Conservation (phyloP, 2,797 vertebrate genomes). For the Ctenosaura bakeri region DNA sequence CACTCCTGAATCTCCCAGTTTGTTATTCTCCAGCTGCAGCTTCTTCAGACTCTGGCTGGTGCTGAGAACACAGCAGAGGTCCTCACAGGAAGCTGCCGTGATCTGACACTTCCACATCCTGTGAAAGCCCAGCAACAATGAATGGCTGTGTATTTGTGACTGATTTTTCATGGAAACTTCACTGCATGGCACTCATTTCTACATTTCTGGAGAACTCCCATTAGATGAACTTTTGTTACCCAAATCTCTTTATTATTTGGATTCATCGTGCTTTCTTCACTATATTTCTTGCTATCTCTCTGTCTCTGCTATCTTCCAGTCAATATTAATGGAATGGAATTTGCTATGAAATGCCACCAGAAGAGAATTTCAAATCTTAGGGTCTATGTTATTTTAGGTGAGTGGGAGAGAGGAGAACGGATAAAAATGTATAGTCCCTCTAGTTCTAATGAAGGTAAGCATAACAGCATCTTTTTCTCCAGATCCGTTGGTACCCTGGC, state of each 20-base stretch:
- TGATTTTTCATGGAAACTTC: background rate
- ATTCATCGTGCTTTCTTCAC: background rate
- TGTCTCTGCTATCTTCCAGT: no score
- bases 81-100: conserved; percentile 57
- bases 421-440: background rate
- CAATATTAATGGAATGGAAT: background rate
- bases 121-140: background rate
- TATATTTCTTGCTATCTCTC: background rate
- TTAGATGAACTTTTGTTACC: background rate
- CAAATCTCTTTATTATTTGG: background rate
- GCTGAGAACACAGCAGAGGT: conserved; percentile 57
- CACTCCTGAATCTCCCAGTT: conserved; percentile 52
- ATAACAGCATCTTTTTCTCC: background rate
- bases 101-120: conserved; percentile 34
- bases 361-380: background rate
- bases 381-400: background rate
- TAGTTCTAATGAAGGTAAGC: background rate
- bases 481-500: background rate
- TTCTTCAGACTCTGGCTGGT: conserved; percentile 57
- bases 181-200: no score
- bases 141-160: background rate
- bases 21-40: conserved; percentile 51
- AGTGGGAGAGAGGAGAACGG: background rate
- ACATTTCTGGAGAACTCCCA: background rate
- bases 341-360: background rate